Conservation (phyloP, 1,140 invertebrate species). For the Idris sp. region DNA sequence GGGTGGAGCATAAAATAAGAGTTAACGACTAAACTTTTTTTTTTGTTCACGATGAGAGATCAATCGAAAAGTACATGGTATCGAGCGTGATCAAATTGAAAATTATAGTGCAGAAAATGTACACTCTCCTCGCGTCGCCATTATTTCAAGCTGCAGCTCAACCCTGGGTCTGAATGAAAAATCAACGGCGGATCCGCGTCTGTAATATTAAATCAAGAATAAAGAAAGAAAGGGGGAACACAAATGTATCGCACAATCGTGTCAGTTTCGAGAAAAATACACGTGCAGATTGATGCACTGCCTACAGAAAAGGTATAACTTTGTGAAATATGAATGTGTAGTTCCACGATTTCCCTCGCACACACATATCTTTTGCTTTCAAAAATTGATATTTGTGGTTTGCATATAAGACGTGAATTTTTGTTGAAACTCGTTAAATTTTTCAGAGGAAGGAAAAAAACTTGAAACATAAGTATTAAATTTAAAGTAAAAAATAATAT, state of each 20-base stretch:
- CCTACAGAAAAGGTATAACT: too few relatives aligned
- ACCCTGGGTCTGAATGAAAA: conserved; percentile 36
- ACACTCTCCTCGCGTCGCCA: conserved; percentile 13
- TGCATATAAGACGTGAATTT: conserved; percentile 1
- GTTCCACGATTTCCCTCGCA: too few relatives aligned
- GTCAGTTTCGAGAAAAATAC: conserved; percentile 32
- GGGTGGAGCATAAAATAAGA: conserved; percentile 59
- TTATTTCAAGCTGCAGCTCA: conserved; percentile 44
- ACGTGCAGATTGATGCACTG: conserved; percentile 29
- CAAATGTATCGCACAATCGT: conserved; percentile 32
- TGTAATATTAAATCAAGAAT: too few relatives aligned
- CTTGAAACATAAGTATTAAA: conserved; percentile 1
- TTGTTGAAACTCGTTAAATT: too few relatives aligned
- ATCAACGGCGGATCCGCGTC: too few relatives aligned
- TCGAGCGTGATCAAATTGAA: conserved; percentile 46
- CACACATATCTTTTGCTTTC: conserved; percentile 8
- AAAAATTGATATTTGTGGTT: conserved; percentile 27
- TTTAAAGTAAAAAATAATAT: too few relatives aligned
- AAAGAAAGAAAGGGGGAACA: too few relatives aligned
- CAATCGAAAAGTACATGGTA: conserved; percentile 45
- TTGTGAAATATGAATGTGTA: too few relatives aligned
- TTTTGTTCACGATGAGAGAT: conserved; percentile 19
- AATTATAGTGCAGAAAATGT: conserved; percentile 54
- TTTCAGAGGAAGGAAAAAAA: too few relatives aligned
- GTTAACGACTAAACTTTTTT: conserved; percentile 60